Evolutionary conservation across 2,888 invertebrate species (phyloP), one percentile per base, ranked within the genome.

Genomic region (Hedychridium roseum): DNA sequence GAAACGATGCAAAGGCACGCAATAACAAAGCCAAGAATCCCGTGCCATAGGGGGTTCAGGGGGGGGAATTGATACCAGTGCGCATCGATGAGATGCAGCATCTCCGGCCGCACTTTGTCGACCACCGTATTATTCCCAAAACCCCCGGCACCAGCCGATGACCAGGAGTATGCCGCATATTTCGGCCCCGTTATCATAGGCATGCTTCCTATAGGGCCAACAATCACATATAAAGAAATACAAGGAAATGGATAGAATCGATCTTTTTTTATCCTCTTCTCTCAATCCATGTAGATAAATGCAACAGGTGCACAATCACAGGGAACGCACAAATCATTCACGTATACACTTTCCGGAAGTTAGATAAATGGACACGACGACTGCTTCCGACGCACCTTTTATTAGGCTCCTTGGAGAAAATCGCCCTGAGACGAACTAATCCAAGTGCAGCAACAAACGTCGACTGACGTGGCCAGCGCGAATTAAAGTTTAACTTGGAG

Each of bases 11-110:
- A 92, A 65, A 94, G 86, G 41, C 85, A 74, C 42, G 87, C 88
- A 76, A 94, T 92, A 50, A 89, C 86, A 71, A 91, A 87, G 40
- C 91, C 91, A 17, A 93, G 81, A 39, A 92, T 83, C 57, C 87
- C 90, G 76, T 92, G 90, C 93, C 93, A 93, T 41, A 93, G 82
- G 15, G 92, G 92, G 75, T 94, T 92, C 88, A 94, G 86, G 12
- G 94, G 92, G 50, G 92, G 89, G 71, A 89, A 94, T 76, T 92
- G 92, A 79, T 92, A 91, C 93, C 93, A 92, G 76, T 90, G 87
- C 30, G 90, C 82, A 75, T 90, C 89, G 60, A 91, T 82, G 82
- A 91, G 81, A 74, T 88, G 87, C 59, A 89, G 81, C 88, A 91
- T 88, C 38, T 91, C 90, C 12, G 87, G 85, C 37, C 84, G 82